These are phyloP conservation scores for Recurvirostra avosetta DNA, from an alignment of 2,113 vertebrate genomes.

Conservation along the genomic window DNA sequence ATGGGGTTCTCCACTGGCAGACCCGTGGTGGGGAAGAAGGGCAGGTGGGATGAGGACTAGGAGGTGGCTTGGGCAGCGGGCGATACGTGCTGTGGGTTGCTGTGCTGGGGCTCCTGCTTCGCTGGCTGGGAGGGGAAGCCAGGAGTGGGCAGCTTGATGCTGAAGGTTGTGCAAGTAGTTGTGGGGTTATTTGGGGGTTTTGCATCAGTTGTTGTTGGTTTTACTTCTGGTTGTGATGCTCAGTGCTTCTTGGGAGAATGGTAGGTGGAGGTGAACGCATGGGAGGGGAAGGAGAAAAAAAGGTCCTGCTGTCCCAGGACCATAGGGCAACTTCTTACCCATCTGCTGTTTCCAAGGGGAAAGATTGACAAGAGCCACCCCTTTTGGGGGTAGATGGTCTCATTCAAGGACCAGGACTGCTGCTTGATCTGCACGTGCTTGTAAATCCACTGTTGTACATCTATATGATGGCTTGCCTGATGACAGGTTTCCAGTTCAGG, in stretches of 20 bases:
- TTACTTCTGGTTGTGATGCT: neutral
- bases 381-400: neutral
- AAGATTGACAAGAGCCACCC: neutral
- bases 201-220: neutral
- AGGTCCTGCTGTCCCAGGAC: neutral
- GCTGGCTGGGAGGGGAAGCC: neutral
- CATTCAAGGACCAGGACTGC: neutral
- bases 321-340: neutral
- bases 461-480: neutral
- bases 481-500: neutral
- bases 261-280: neutral
- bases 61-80: neutral
- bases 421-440: accelerated
- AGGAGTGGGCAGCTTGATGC: neutral
- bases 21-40: neutral
- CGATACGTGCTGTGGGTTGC: neutral
- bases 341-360: neutral
- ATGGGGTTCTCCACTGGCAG: neutral
- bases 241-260: neutral
- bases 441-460: neutral
- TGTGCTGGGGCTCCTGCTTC: neutral
- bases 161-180: neutral
- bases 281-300: neutral
- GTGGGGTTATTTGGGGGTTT: neutral
- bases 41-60: neutral